phyloP scores from a whole-genome alignment of 1,140 invertebrate species.

The Scaptomyza pallida region DNA sequence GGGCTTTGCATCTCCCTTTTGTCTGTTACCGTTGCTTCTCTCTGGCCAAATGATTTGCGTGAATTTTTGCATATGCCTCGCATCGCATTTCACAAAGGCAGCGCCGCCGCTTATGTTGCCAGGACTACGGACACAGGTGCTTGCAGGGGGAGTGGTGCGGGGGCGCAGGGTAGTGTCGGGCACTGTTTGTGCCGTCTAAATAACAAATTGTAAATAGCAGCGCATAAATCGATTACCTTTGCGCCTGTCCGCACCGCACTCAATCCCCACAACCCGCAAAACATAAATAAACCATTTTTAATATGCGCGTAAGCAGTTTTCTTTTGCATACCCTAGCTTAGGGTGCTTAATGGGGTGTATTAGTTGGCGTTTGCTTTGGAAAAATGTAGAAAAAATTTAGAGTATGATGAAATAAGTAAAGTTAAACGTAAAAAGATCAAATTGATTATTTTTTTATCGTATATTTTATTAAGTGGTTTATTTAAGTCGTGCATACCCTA shows the following conservation, averaged over 20 bases:
- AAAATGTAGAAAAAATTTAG: no score
- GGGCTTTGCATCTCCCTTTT: conserved; percentile 26
- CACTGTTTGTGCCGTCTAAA: conserved; percentile 34
- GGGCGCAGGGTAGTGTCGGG: background rate
- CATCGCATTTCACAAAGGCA: conserved; percentile 45
- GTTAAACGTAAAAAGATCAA: no score
- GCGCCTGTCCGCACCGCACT: background rate
- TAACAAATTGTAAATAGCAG: conserved; percentile 73
- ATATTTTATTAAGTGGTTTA: background rate
- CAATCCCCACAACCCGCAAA: conserved; percentile 6
- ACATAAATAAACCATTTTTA: conserved; percentile 79
- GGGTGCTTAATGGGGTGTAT: background rate
- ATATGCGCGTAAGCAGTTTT: conserved; percentile 75
- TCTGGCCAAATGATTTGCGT: conserved; percentile 43
- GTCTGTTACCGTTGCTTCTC: background rate
- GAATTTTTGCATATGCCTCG: conserved; percentile 48
- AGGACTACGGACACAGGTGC: conserved; percentile 1
- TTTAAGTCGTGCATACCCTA: background rate
- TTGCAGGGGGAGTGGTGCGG: background rate
- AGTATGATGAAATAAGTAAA: no score
- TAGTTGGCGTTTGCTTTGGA: no score
- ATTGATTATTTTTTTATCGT: background rate
- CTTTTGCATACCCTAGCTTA: conserved; percentile 9
- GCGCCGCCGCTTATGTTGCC: conserved; percentile 20
- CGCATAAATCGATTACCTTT: conserved; percentile 71